A percentile compares a stretch with the other conserved stretches of the same genome.
These are phyloP conservation scores for Coreoperca whiteheadi DNA, from an alignment of 2,113 vertebrate species.

Conservation along the genomic window DNA sequence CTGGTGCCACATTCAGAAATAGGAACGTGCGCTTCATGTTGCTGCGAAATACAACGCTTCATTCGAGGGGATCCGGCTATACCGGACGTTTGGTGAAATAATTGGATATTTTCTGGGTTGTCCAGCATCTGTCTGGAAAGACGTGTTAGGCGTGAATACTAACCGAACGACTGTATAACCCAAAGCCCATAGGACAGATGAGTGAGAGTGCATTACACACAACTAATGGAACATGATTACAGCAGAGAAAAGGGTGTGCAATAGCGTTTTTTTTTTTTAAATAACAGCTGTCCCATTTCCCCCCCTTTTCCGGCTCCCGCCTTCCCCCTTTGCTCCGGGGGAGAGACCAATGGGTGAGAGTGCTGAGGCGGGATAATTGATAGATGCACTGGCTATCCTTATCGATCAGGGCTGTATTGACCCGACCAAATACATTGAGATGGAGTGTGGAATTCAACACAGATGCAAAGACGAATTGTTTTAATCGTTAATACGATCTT, in stretches of 20 bases:
- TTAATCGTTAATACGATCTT: slow-evolving; percentile 85
- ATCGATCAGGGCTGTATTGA: slow-evolving; percentile 87
- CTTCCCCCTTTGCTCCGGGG: slow-evolving; percentile 68
- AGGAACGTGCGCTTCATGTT: no score
- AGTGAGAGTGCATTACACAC: slow-evolving; percentile 26
- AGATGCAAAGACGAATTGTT: slow-evolving; percentile 87
- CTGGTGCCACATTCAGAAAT: background rate
- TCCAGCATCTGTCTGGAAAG: slow-evolving; percentile 19
- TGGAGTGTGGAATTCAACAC: slow-evolving; percentile 88
- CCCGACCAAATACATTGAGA: slow-evolving; percentile 88
- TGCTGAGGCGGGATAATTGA: slow-evolving; percentile 89
- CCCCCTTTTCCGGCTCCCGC: slow-evolving; percentile 38
- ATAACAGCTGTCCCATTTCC: slow-evolving; percentile 65
- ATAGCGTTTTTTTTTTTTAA: slow-evolving; percentile 30
- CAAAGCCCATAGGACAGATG: slow-evolving; percentile 9
- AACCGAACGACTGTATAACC: slow-evolving; percentile 12
- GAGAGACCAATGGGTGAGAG: slow-evolving; percentile 84
- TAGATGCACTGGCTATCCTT: slow-evolving; percentile 88
- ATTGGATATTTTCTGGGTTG: background rate
- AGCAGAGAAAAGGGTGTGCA: slow-evolving; percentile 58
- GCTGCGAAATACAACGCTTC: no score
- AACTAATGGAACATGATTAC: slow-evolving; percentile 51
- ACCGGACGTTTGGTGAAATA: background rate
- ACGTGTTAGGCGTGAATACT: slow-evolving; percentile 1
- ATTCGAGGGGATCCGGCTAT: background rate